Evolutionary conservation across 2,888 invertebrate species (phyloP), one percentile per base, ranked within the genome.

Genomic region (Choreutis nemorana): DNA sequence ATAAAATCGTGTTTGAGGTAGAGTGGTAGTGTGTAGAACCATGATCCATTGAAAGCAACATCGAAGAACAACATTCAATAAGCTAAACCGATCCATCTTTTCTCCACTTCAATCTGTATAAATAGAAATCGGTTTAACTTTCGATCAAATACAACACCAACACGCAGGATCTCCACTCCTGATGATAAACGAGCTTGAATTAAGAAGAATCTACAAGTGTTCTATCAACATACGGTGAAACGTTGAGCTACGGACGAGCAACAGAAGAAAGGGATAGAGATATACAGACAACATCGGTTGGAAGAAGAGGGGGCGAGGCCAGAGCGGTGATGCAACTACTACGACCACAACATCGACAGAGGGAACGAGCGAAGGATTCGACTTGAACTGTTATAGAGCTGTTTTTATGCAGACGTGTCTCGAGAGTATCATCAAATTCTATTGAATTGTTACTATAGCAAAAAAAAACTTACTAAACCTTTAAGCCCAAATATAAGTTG

Each of bases 1-100:
- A 52, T 52, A 54, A 55, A 48, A 48, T 54, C 55, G 63, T 75
- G 65, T 62, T 55, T 52, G 50, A 51, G 53, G 55, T 55, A 63
- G 42, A 58, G 70, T 70, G 64, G 63, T 54, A 49, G 70, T 70
- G 64, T 55, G 61, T 60, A 66, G 63, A 73, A 70, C 73, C 51
- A 64, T 67, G 66, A 72, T 72, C 72, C 72, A 72, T 64, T 64
- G 62, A 71, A 78, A 78, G 78, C 78, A 63, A 78, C 78, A 78
- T 66, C 72, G 72, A 78, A 52, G 51, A 59, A 78, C 78, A 77
- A 78, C 77, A 78, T 70, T 71, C 55, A 78, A 44, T 48, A 62
- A 70, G 58, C 57, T 44, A 56, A 67, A 70, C 67, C 63, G 66
- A 75, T 54, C 35, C 14, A 22, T 5, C 9, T 7, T 7, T 22